These are phyloP conservation scores for Sternarchorhynchus goeldii DNA, from an alignment of 2,797 vertebrate species.

Conservation along the genomic window DNA sequence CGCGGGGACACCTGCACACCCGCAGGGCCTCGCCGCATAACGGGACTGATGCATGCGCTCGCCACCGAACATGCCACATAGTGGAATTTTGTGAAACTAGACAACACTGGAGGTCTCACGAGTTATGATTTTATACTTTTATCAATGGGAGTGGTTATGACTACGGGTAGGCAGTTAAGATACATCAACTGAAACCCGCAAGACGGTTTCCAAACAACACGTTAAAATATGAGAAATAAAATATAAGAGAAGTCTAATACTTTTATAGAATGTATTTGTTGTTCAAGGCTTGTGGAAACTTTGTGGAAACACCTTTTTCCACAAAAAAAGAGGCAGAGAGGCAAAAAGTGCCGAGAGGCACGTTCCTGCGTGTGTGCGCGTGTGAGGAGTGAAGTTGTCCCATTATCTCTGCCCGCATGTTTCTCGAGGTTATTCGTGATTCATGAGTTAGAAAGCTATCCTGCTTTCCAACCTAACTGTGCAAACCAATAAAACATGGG, in stretches of 20 bases:
- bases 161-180: background rate
- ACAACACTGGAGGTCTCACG: background rate
- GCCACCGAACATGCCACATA: too few species aligned
- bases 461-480: too few species aligned
- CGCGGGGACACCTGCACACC: slow-evolving; percentile 66
- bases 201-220: background rate
- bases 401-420: too few species aligned
- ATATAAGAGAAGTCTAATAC: background rate
- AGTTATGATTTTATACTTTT: background rate
- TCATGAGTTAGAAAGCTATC: too few species aligned
- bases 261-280: slow-evolving; percentile 18
- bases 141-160: background rate
- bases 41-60: background rate
- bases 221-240: slow-evolving; percentile 4
- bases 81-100: background rate
- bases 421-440: too few species aligned
- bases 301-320: slow-evolving; percentile 2
- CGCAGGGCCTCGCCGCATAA: background rate
- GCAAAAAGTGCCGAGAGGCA: too few species aligned
- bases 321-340: too few species aligned
- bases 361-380: too few species aligned
- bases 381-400: too few species aligned
- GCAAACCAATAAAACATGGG: too few species aligned
- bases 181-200: background rate
- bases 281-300: background rate